Evolutionary conservation across 2,888 invertebrate species (phyloP), one percentile per base, ranked within the genome.

Genomic region (Ctena decussata): DNA sequence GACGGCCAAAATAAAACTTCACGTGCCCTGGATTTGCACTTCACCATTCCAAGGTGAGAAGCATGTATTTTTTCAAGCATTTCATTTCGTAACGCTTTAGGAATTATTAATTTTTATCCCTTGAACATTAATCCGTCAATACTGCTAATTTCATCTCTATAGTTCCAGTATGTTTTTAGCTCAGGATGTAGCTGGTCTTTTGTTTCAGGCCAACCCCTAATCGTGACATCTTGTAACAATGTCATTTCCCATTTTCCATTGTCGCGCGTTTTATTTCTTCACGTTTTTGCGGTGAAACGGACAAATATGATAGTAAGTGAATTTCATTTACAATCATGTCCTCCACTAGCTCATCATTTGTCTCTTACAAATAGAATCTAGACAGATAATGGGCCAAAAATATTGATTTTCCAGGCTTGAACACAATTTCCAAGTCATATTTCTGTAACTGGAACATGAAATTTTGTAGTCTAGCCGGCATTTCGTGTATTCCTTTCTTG

Each of bases 51-150:
- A 8, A 72, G 21, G 53, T 83, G 70, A 5, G 80, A 53, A 27
- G 71, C 53, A 74, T 82, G 77, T 44, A 80, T 80, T 70, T 32
- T 77, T 1, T 84, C 35, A 21, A 84, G 74, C 80, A 84, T 84
- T 37, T 80, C 86, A 32, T 44, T 24, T 65, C 75, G 24, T 37
- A 84, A 35, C 49, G n/a, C 41, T 39, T 74, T 73, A 18, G 83
- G 80, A 21, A 86, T 76, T 27, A 83, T 41, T 1, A 84, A 41
- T 65, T 79, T 77, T 69, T 21, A n/a, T 69, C 81, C 76, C 49
- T 81, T 81, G 46, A 80, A n/a, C n/a, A n/a, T n/a, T n/a, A 65
- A n/a, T 46, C 70, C 70, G 24, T 81, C 53, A 8, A 60, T 46
- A n/a, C n/a, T n/a, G n/a, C n/a, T n/a, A 12, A 27, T 41, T 60